phyloP scores from a whole-genome alignment of 2,888 invertebrate genomes.

The Melanostoma scalare region DNA sequence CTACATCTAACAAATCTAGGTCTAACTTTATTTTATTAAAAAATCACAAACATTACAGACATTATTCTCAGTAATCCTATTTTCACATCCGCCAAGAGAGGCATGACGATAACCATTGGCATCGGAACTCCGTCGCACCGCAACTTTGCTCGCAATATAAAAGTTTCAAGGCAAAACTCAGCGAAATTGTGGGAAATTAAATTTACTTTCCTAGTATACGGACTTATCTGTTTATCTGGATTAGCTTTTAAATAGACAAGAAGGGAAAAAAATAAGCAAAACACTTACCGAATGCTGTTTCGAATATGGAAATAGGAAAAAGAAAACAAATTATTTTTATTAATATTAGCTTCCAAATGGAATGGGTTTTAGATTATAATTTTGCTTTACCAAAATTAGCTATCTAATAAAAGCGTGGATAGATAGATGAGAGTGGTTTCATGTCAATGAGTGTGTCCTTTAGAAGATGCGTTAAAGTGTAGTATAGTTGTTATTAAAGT shows the following conservation, averaged over 20 bases:
- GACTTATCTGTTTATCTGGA: constrained; percentile 39
- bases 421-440: constrained; percentile 38
- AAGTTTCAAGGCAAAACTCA: constrained; percentile 37
- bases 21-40: too few relatives aligned
- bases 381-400: constrained; percentile 15
- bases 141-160: constrained; percentile 21
- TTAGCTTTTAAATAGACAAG: constrained; percentile 34
- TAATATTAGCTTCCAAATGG: constrained; percentile 41
- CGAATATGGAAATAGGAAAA: constrained; percentile 37
- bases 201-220: constrained; percentile 42
- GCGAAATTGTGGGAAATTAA: constrained; percentile 46
- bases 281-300: constrained; percentile 72
- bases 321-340: constrained; percentile 53
- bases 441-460: constrained; percentile 34
- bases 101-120: too few relatives aligned
- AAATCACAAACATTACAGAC: too few relatives aligned
- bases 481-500: constrained; percentile 1
- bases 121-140: neutral
- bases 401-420: constrained; percentile 47
- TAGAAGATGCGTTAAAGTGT: constrained; percentile 20
- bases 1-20: too few relatives aligned
- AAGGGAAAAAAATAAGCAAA: constrained; percentile 41
- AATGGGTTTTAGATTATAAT: constrained; percentile 37
- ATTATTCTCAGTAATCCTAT: constrained; percentile 8
- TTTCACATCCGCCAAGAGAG: constrained; percentile 17